These are phyloP conservation scores for Odontophorus gujanensis DNA, from an alignment of 2,113 vertebrate species.

Conservation along the genomic window DNA sequence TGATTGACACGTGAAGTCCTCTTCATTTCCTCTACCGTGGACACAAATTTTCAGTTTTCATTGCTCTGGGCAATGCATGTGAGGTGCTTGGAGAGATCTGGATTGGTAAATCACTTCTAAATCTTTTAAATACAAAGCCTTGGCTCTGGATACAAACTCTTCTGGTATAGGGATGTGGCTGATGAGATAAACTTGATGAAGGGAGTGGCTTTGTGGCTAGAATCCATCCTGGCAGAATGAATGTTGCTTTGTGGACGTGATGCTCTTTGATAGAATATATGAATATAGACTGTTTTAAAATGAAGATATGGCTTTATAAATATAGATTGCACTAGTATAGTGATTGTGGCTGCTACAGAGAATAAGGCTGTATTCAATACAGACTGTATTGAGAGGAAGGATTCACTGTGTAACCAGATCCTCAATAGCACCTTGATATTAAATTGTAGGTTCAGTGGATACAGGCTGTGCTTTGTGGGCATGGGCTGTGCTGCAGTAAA, in stretches of 20 bases:
- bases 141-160: conserved; percentile 44
- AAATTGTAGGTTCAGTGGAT: background rate
- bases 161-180: conserved; percentile 2
- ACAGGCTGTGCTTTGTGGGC: accelerated
- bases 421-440: conserved; percentile 1
- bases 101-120: conserved; percentile 57
- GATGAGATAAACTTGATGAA: background rate
- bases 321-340: background rate
- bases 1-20: conserved; percentile 11
- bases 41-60: conserved; percentile 22
- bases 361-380: background rate
- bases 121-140: conserved; percentile 41
- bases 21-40: background rate
- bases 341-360: background rate
- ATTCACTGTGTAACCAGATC: background rate
- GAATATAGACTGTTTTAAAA: background rate
- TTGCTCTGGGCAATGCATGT: conserved; percentile 48
- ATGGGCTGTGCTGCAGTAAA: background rate
- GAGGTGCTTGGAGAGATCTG: conserved; percentile 66
- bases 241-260: background rate
- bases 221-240: background rate
- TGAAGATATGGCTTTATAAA: conserved; percentile 35
- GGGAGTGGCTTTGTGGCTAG: background rate
- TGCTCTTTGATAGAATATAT: conserved; percentile 6
- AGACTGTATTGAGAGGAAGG: background rate